Evolutionary conservation across 2,888 invertebrate species (phyloP), one percentile per base, ranked within the genome.

Genomic region (Morpho achilles): DNA sequence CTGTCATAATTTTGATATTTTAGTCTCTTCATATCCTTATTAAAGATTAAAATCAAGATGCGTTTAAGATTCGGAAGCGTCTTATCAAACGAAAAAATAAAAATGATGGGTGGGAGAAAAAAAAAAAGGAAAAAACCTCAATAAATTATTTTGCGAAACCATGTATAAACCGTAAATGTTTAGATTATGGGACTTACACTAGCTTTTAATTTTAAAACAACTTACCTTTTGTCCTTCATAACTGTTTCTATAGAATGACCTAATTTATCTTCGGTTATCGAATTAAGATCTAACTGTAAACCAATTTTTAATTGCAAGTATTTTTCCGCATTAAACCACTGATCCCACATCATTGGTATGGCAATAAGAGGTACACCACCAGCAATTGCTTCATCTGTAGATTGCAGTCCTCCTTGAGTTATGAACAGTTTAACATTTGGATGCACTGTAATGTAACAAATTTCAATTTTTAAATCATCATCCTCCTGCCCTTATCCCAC

Each of bases 361-460:
- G 75, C 84, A 40, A 86, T 65, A 3, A 87, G 60, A 2, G 87
- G 85, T 0, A 83, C 79, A 40, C 76, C 76, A 7, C 78, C 77
- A 41, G 64, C 61, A n/a, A 88, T 79, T 0, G 84, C 76, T 69
- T 88, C 87, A 53, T 87, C 84, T 1, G 83, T 74, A 0, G 87
- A 86, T 61, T 86, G 84, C 0, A 84, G 58, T 5, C 87, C 87
- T 40, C 80, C 83, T 76, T 88, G 87, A 0, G 80, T 82, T 42
- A 88, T 76, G 46, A 75, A 75, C 1, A 74, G 22, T 64, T 86
- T 87, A 43, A 43, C 43, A 9, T 43, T 43, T 8, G 8, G 43
- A 43, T 43, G 43, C n/a, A 9, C 43, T 43, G 43, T 43, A 43
- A 43, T 9, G 8, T 8, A 7, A 43, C n/a, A 9, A 16, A 32